Conservation (phyloP, 2,113 vertebrate species). For the Lepidothrix coronata region DNA sequence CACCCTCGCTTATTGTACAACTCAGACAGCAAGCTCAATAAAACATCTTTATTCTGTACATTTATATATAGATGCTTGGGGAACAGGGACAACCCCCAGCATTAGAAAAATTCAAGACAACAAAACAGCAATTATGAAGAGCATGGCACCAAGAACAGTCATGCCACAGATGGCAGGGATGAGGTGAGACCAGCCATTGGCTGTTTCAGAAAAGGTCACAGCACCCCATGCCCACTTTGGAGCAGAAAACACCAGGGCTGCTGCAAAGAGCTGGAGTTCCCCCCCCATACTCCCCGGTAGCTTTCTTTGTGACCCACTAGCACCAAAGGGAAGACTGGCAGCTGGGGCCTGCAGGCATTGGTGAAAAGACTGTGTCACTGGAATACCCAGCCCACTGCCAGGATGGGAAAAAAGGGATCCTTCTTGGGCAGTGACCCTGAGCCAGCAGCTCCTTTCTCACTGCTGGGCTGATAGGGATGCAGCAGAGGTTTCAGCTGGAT, state of each 20-base stretch:
- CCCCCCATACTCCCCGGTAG: neutral
- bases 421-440: neutral
- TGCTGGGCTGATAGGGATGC: neutral
- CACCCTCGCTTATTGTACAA: neutral
- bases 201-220: neutral
- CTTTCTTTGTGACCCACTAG: neutral
- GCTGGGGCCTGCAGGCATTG: neutral
- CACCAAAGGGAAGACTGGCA: constrained; percentile 14
- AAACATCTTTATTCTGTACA: constrained; percentile 84
- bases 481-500: neutral
- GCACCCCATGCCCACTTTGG: neutral
- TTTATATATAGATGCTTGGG: constrained; percentile 63
- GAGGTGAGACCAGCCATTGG: neutral
- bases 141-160: constrained; percentile 67
- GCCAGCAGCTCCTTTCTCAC: neutral
- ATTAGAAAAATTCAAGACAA: constrained; percentile 72
- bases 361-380: neutral
- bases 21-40: constrained; percentile 56
- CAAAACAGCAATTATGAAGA: constrained; percentile 55
- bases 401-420: neutral
- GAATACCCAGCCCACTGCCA: neutral
- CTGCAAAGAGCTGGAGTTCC: constrained; percentile 9
- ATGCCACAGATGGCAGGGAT: constrained; percentile 50
- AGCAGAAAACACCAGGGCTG: constrained; percentile 20
- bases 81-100: constrained; percentile 60